Percentiles rank a stretch among this genome's conserved stretches.
Evolutionary conservation across 2,113 vertebrate genomes (phyloP).

Genomic region (Leptodactylus fuscus): DNA sequence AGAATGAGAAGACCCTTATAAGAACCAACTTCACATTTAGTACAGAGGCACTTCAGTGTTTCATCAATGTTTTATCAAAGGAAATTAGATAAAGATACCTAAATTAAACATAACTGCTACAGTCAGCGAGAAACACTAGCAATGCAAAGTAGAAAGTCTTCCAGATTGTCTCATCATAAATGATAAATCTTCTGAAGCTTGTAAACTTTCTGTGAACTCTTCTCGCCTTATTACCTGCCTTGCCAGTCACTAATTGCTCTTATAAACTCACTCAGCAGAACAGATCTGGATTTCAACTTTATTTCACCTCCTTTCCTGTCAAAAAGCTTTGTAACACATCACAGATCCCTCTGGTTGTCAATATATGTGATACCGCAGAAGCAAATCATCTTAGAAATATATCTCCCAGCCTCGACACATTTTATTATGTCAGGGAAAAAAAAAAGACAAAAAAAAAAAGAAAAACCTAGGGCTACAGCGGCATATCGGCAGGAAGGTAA

Average conservation of each 20-base stretch:
- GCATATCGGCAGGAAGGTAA: constrained; percentile 14
- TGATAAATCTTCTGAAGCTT: constrained; percentile 57
- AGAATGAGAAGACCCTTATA: constrained; percentile 44
- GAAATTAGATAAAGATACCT: constrained; percentile 59
- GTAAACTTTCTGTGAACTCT: constrained; percentile 60
- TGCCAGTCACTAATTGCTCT: constrained; percentile 57
- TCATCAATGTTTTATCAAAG: constrained; percentile 61
- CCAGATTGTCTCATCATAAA: constrained; percentile 58
- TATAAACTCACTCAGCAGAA: constrained; percentile 50
- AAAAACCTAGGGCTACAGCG: constrained; percentile 28
- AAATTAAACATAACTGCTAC: constrained; percentile 60
- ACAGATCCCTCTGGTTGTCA: constrained; percentile 54
- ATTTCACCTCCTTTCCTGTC: constrained; percentile 50
- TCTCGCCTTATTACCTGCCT: constrained; percentile 53
- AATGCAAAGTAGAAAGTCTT: constrained; percentile 52
- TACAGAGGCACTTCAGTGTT: constrained; percentile 46
- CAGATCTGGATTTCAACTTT: constrained; percentile 54
- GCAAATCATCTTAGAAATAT: constrained; percentile 48
- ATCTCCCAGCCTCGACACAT: constrained; percentile 47
- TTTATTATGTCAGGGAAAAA: constrained; percentile 44
- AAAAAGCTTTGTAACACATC: constrained; percentile 42
- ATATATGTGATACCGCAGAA: constrained; percentile 47
- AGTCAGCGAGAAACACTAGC: constrained; percentile 56
- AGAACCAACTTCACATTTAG: constrained; percentile 50
- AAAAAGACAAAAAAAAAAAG: neutral